Percentiles rank a stretch among this genome's conserved stretches.
Conservation (phyloP, 2,113 vertebrate genomes). For the Eubucco bourcierii region DNA sequence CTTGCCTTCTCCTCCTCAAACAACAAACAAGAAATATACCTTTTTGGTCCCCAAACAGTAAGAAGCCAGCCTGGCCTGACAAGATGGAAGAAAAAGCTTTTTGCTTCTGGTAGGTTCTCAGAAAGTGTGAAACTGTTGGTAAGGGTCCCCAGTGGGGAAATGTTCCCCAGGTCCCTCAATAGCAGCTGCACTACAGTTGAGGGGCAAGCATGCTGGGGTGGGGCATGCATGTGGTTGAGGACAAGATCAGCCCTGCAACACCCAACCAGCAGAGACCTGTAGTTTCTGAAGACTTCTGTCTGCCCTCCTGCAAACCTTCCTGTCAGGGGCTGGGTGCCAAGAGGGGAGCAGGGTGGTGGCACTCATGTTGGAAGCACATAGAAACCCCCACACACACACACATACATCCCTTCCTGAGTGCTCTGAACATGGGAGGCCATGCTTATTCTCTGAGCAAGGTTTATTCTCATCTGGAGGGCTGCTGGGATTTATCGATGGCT, state of each 20-base stretch:
- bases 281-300: background rate
- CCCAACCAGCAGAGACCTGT: background rate
- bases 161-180: background rate
- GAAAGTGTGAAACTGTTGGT: background rate
- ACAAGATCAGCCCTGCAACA: background rate
- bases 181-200: background rate
- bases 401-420: background rate
- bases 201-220: background rate
- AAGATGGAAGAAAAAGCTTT: constrained; percentile 30
- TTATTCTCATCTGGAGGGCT: background rate
- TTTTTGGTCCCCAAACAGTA: fast-evolving
- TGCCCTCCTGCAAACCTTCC: background rate
- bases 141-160: background rate
- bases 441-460: constrained; percentile 10
- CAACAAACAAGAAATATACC: fast-evolving
- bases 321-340: background rate
- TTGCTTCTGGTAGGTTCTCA: constrained; percentile 47
- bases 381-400: background rate
- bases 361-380: background rate
- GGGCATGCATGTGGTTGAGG: background rate
- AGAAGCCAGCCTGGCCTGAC: background rate
- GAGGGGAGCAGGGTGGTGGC: background rate
- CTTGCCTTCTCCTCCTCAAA: background rate
- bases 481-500: constrained; percentile 34
- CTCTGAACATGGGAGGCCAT: constrained; percentile 37